Percentiles rank a stretch among this genome's conserved stretches.
Conservation (phyloP, 1,140 invertebrate species). For the Ditylenchus dipsaci region DNA sequence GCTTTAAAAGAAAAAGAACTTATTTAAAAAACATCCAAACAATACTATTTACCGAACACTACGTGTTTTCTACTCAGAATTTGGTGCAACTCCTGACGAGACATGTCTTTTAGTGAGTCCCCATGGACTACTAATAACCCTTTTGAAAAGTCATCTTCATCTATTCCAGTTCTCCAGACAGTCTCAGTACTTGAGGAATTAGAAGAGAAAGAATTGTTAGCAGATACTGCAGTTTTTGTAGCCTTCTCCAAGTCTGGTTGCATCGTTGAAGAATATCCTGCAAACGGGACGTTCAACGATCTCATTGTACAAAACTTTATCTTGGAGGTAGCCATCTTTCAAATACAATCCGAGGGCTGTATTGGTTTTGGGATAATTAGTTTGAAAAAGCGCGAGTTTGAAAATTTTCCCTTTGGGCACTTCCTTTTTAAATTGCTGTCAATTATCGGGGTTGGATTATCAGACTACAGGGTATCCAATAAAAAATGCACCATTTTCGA, state of each 20-base stretch:
- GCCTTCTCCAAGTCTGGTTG: neutral
- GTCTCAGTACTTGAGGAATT: neutral
- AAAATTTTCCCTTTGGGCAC: no score
- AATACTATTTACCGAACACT: conserved; percentile 64
- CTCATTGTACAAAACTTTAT: no score
- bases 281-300: neutral
- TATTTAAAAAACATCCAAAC: no score
- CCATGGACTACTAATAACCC: conserved; percentile 22
- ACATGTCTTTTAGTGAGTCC: conserved; percentile 22
- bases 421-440: no score
- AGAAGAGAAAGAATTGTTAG: no score
- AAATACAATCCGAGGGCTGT: no score
- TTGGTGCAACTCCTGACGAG: conserved; percentile 14
- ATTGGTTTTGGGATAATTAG: no score
- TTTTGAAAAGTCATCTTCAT: conserved; percentile 28
- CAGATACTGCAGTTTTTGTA: neutral
- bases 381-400: no score
- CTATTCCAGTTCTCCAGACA: conserved; percentile 48
- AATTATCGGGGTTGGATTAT: no score
- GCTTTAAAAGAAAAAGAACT: conserved; percentile 58
- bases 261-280: conserved; percentile 1
- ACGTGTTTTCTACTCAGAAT: conserved; percentile 64
- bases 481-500: no score
- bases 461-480: no score
- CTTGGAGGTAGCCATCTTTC: no score